These are phyloP conservation scores for Pocillopora grandis DNA, from an alignment of 92 coral and sea anemone species.

Conservation along the genomic window DNA sequence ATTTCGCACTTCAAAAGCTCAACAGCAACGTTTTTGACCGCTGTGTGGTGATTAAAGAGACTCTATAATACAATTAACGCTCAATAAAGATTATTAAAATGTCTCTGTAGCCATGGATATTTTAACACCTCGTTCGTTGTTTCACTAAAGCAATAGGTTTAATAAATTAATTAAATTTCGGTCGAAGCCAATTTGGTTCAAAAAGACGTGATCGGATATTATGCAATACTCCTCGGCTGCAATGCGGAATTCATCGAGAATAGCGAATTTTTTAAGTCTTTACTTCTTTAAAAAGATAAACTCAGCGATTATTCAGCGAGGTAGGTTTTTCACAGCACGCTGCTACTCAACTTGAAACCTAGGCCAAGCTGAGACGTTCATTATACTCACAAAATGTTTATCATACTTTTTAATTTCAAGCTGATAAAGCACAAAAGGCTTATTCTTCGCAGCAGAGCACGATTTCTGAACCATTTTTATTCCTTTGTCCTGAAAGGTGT, in stretches of 20 bases:
- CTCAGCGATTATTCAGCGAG: conserved; percentile 1
- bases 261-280: background rate
- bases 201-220: background rate
- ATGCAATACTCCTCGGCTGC: background rate
- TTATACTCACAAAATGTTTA: conserved; percentile 58
- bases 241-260: background rate
- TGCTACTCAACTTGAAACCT: conserved; percentile 42
- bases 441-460: conserved; percentile 34
- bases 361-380: conserved; percentile 30
- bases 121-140: conserved; percentile 61
- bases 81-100: conserved; percentile 79
- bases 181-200: conserved; percentile 43
- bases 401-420: conserved; percentile 56
- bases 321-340: conserved; percentile 39
- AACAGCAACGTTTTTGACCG: conserved; percentile 43
- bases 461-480: conserved; percentile 29
- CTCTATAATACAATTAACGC: conserved; percentile 70
- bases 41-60: conserved; percentile 60
- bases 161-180: conserved; percentile 76
- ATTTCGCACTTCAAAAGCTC: conserved; percentile 17
- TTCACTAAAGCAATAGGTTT: conserved; percentile 59
- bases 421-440: conserved; percentile 59
- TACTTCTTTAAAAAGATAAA: background rate
- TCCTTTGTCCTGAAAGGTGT: conserved; percentile 61
- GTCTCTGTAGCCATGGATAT: conserved; percentile 72